Conservation (phyloP, 2,888 invertebrate genomes). For the Xiphydria camelus region DNA sequence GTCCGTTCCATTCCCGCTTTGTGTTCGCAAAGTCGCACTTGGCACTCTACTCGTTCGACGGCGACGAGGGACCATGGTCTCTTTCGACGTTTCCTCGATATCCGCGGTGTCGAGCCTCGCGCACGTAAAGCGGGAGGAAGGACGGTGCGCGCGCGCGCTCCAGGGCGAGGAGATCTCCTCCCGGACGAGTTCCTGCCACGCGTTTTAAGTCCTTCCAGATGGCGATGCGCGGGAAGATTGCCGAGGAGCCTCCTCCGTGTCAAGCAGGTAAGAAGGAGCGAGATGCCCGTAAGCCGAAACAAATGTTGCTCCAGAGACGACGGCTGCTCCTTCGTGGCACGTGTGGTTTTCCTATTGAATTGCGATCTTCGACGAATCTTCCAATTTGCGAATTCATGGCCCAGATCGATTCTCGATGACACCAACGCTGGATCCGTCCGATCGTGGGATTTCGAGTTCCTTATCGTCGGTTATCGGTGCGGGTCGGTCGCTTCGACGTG, state of each 20-base stretch:
- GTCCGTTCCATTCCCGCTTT: too few relatives aligned
- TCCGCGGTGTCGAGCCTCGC: conserved; percentile 29
- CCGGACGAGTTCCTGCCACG: conserved; percentile 7
- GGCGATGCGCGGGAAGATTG: conserved; percentile 17
- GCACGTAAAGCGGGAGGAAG: conserved; percentile 31
- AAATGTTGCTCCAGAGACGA: conserved; percentile 31
- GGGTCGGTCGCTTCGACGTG: too few relatives aligned
- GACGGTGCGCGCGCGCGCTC: neutral
- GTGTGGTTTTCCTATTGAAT: too few relatives aligned
- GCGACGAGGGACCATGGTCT: neutral
- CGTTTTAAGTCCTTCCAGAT: conserved; percentile 51
- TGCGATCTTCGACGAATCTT: neutral
- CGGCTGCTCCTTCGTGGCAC: too few relatives aligned
- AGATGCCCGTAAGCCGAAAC: conserved; percentile 33
- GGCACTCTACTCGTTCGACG: neutral
- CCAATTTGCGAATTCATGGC: too few relatives aligned
- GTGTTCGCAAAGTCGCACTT: neutral
- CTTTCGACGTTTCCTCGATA: conserved; percentile 30
- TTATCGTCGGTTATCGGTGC: too few relatives aligned
- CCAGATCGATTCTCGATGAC: too few relatives aligned
- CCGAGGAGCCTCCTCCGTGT: neutral
- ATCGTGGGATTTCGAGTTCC: too few relatives aligned
- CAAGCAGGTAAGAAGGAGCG: conserved; percentile 2
- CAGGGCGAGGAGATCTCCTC: too few relatives aligned
- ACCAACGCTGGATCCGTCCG: too few relatives aligned